phyloP scores from a whole-genome alignment of 1,140 invertebrate species.

The Drosophila biarmipes region DNA sequence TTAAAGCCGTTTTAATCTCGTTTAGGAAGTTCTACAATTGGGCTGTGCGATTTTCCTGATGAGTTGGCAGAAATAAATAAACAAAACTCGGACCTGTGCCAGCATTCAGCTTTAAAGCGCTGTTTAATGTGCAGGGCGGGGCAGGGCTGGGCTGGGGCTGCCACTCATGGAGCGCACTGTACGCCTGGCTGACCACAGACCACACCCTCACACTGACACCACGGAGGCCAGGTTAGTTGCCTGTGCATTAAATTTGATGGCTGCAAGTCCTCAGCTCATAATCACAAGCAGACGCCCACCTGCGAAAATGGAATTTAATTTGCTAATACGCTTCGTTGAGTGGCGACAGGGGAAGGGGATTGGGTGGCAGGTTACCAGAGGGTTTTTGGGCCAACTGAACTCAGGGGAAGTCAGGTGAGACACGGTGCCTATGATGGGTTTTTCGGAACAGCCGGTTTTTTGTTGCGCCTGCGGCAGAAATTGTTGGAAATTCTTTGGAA shows the following conservation, averaged over 20 bases:
- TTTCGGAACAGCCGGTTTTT: slow-evolving; percentile 36
- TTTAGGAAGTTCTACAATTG: slow-evolving; percentile 30
- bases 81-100: slow-evolving; percentile 8
- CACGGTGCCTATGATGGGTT: slow-evolving; percentile 42
- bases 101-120: slow-evolving; percentile 32
- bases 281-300: slow-evolving; percentile 51
- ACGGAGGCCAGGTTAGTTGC: neutral
- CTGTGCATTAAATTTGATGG: slow-evolving; percentile 53
- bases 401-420: slow-evolving; percentile 38
- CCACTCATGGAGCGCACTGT: slow-evolving; percentile 23
- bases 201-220: slow-evolving; percentile 6
- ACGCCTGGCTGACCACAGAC: slow-evolving; percentile 40
- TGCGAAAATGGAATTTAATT: slow-evolving; percentile 76
- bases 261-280: slow-evolving; percentile 58
- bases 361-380: neutral
- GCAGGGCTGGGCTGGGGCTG: neutral
- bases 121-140: neutral
- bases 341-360: neutral
- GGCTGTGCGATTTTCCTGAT: slow-evolving; percentile 62
- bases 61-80: slow-evolving; percentile 47
- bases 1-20: neutral
- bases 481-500: slow-evolving; percentile 73
- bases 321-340: slow-evolving; percentile 48
- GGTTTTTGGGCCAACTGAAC: neutral
- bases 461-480: slow-evolving; percentile 60